Evolutionary conservation across 2,888 invertebrate genomes (phyloP).

Genomic region (Platypus cylindrus): DNA sequence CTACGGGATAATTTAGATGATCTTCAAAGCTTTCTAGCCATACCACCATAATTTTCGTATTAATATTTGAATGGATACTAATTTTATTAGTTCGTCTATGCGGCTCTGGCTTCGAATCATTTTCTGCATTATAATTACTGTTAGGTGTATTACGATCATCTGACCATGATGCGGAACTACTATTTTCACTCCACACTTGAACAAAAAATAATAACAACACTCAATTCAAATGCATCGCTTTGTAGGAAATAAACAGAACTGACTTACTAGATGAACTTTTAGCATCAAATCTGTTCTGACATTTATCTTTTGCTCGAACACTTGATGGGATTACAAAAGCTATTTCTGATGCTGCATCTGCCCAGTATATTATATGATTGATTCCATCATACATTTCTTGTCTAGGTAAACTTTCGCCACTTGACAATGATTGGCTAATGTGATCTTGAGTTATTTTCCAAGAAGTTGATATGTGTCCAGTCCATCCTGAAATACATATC

Average conservation of each 20-base stretch:
- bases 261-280: constrained; percentile 30
- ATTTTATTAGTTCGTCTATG: constrained; percentile 43
- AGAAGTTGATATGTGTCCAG: constrained; percentile 78
- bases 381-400: constrained; percentile 58
- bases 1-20: constrained; percentile 73
- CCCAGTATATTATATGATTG: constrained; percentile 84
- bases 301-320: constrained; percentile 24
- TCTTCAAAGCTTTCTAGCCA: constrained; percentile 97
- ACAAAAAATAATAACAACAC: constrained; percentile 8
- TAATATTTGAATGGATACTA: constrained; percentile 43
- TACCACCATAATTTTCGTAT: constrained; percentile 75
- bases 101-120: constrained; percentile 52
- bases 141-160: constrained; percentile 27
- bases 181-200: constrained; percentile 44
- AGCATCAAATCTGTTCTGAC: constrained; percentile 24
- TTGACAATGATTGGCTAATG: constrained; percentile 12
- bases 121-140: constrained; percentile 57
- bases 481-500: constrained; percentile 48
- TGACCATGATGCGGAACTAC: constrained; percentile 29
- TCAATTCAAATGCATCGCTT: no score
- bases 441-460: constrained; percentile 43
- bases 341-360: constrained; percentile 86
- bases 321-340: constrained; percentile 82
- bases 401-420: no score
- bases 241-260: constrained; percentile 3